Evolutionary conservation across 2,888 invertebrate species (phyloP).

Genomic region (Rhagium mordax): DNA sequence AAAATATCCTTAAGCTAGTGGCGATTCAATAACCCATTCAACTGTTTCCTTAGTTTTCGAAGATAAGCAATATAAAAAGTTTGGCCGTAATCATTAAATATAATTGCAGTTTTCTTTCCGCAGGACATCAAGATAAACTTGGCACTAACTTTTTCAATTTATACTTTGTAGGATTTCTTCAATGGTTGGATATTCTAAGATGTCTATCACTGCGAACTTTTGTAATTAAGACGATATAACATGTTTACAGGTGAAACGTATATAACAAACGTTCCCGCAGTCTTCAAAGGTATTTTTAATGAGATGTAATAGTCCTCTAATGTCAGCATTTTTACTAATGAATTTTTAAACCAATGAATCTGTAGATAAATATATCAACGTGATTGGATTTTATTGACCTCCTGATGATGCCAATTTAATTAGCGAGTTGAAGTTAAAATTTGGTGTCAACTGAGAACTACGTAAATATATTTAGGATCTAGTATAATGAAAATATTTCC

Average conservation of each 20-base stretch:
- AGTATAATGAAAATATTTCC: no score
- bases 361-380: no score
- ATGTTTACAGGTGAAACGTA: constrained; percentile 9
- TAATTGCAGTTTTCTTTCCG: constrained; percentile 40
- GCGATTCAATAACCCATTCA: not conserved
- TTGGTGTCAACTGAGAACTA: no score
- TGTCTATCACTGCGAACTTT: constrained; percentile 23
- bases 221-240: constrained; percentile 15
- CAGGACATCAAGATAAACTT: constrained; percentile 16
- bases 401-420: no score
- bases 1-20: not conserved
- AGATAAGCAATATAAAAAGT: constrained; percentile 28
- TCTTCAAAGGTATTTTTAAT: no score
- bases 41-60: not conserved
- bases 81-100: constrained; percentile 33
- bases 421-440: no score
- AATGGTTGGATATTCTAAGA: constrained; percentile 21
- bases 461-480: no score
- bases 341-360: no score
- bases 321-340: no score
- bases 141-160: constrained; percentile 45
- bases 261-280: no score
- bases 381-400: no score
- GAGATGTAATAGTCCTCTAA: no score
- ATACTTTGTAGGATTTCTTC: constrained; percentile 32